Evolutionary conservation across 2,797 vertebrate genomes (phyloP), one percentile per base, ranked within the genome.

Genomic region (Molossus alvarezi): DNA sequence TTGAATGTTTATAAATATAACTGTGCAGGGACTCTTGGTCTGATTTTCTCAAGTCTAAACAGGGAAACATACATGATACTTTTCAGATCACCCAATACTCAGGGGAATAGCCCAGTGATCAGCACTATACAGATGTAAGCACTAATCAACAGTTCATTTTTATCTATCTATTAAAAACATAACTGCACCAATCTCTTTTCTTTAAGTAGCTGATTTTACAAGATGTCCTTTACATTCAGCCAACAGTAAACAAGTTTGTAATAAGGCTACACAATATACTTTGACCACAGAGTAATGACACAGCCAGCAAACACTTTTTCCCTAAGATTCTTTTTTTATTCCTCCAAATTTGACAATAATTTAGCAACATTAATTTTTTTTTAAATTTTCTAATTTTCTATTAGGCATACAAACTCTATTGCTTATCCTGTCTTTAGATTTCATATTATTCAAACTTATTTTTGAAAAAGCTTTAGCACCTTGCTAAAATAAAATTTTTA

Each of bases 401-500:
- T 67, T 69, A 77, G 17, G 29, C 79, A 91, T 55, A 95, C 64
- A 95, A 95, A 95, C 91, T 58, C 14, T 86, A 58, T 83, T 25
- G 55, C 20, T 20, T 62, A 27, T 17, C 45, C 58, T 82, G 71
- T 14, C 76, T 51, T 84, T 51, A 80, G 9, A 93, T 69, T 81
- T 91, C 60, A 82, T 14, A 75, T 76, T 69, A 92, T 37, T 92
- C 41, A 23, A 94, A 94, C 94, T 53, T 93, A 89, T 57, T 92
- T 89, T 69, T 55, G 12, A 90, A 89, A 94, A 90, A 18, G 18
- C 9, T 82, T 84, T 73, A 33, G 4, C 80, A 33, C 91, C 37
- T 77, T 92, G 14, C 71, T 95, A 96, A 89, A 90, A 91, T 18
- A 29, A 75, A 81, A 76, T 86, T 72, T 95, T 86, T 55, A 45